Conservation (phyloP, 1,140 invertebrate species). For the Thrips palmi region DNA sequence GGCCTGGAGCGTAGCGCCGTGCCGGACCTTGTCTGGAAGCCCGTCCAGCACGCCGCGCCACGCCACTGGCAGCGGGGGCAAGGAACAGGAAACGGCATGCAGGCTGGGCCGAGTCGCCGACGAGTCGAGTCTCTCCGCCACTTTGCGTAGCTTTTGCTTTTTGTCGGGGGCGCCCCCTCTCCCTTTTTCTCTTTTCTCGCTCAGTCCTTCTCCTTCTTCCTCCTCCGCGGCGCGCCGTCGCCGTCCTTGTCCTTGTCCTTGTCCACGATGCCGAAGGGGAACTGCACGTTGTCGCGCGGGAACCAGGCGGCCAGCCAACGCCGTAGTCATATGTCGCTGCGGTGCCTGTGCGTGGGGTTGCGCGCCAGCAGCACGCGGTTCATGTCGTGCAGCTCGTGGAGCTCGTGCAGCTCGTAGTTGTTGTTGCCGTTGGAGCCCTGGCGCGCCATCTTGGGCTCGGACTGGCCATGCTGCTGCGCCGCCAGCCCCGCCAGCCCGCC, state of each 20-base stretch:
- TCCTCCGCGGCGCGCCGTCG: too few relatives aligned
- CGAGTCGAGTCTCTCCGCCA: too few relatives aligned
- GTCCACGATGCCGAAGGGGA: constrained; percentile 6
- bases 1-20: too few relatives aligned
- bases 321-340: constrained; percentile 27
- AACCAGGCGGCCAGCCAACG: constrained; percentile 9
- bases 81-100: too few relatives aligned
- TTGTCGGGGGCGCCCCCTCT: too few relatives aligned
- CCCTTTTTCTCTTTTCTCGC: too few relatives aligned
- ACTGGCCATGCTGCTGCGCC: background rate
- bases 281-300: constrained; percentile 1
- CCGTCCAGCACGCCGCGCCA: too few relatives aligned
- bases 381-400: constrained; percentile 25
- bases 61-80: too few relatives aligned
- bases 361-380: constrained; percentile 18
- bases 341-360: constrained; percentile 19
- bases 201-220: too few relatives aligned
- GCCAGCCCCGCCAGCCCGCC: background rate
- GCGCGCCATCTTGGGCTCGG: constrained; percentile 15
- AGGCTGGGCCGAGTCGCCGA: too few relatives aligned
- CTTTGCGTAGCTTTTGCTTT: too few relatives aligned
- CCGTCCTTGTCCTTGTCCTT: constrained; percentile 4
- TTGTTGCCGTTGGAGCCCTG: constrained; percentile 54
- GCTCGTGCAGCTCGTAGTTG: constrained; percentile 53
- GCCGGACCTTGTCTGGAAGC: too few relatives aligned